Base-by-base conservation (phyloP, 2,113 vertebrate species). In the Falcunculus frontatus region DNA sequence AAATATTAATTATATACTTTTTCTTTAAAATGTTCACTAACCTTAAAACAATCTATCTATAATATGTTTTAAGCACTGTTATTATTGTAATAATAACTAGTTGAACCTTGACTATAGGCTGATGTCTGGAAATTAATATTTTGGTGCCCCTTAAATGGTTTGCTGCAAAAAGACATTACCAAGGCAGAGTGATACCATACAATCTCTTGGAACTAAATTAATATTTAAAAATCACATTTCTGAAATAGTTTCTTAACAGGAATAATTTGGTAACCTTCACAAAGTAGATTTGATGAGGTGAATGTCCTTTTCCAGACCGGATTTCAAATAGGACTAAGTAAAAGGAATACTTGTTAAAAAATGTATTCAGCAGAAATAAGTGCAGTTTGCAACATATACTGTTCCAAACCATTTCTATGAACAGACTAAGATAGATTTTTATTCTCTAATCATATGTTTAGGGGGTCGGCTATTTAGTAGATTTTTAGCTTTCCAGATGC, bases 401-500 rank as follows among this genome's bases (percentile, higher is more conserved):
- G 79, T 96, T 97, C 90, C 92, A 97, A 96, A 89, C 79, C 77
- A 94, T 95, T 97, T 97, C 94, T 97, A 60, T 96, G 96, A 97
- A 97, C 89, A 96, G 97, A 96, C 95, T 96, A 87, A 97, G 96
- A 97, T 52, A 97, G 91, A 93, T 89, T 97, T 98, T 98, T 98
- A 98, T 98, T 98, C 96, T 97, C 97, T 98, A 98, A 98, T 98
- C 96, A 98, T 98, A 98, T 98, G 97, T 98, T 98, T 98, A 93
- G 97, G 80, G 89, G 96, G 86, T 96, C 29, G 96, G 92, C 91
- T 97, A 93, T 98, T 98, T 98, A 96, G 94, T 97, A 97, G 97
- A 93, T 96, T 97, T 98, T 97, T 97, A 96, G 97, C 89, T 95
- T 98, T 97, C 97, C 98, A 98, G 98, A 98, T 98, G 98, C 97